Percentiles rank a stretch among this genome's conserved stretches.
phyloP scores from a whole-genome alignment of 1,140 invertebrate genomes.

The Drosophila parvula region DNA sequence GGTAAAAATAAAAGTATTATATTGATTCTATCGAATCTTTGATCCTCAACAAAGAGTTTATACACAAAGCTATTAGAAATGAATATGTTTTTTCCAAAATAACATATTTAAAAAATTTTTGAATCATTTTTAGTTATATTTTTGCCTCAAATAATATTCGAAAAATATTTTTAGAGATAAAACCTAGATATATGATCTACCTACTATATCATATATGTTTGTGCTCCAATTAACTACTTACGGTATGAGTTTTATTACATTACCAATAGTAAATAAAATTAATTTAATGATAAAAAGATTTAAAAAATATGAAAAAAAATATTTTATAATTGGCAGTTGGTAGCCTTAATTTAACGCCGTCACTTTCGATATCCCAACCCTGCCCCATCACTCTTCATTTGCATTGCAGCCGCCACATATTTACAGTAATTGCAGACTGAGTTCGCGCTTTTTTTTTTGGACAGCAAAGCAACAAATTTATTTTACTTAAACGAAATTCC shows the following conservation, averaged over 20 bases:
- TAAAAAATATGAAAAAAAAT: background rate
- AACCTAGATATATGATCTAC: too few species aligned
- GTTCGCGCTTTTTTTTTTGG: conserved; percentile 44
- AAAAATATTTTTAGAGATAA: too few species aligned
- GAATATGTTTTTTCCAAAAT: too few species aligned
- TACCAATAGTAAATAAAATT: background rate
- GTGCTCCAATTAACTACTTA: background rate
- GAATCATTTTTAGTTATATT: too few species aligned
- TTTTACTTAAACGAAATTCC: conserved; percentile 77
- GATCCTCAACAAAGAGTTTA: too few species aligned
- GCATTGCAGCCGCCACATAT: conserved; percentile 54
- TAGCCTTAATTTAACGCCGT: conserved; percentile 9
- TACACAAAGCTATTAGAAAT: too few species aligned
- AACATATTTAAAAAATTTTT: too few species aligned
- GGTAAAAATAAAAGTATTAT: too few species aligned
- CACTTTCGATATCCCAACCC: background rate
- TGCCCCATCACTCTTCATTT: conserved; percentile 44
- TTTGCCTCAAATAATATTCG: too few species aligned
- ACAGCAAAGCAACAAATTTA: conserved; percentile 68
- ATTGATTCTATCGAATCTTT: too few species aligned
- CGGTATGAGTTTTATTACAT: background rate
- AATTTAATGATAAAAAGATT: background rate
- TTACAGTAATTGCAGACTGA: conserved; percentile 65
- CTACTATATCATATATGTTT: too few species aligned
- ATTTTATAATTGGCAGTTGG: conserved; percentile 21